These are phyloP conservation scores for Pangasius larnaudii DNA, from an alignment of 2,797 vertebrate genomes.

Conservation along the genomic window DNA sequence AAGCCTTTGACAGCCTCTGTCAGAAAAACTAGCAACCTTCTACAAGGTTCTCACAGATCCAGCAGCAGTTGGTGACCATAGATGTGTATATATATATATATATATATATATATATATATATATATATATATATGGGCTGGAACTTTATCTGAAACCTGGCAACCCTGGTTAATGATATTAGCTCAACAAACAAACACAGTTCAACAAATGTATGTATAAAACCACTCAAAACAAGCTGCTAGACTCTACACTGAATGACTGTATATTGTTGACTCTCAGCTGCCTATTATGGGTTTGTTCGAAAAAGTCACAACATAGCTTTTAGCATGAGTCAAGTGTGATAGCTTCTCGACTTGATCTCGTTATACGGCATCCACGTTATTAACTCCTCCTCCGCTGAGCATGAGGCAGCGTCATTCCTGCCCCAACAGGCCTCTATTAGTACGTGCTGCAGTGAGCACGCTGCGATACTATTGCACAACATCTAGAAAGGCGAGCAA, in stretches of 20 bases:
- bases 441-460: not conserved
- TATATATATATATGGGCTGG: too few relatives aligned
- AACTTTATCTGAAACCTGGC: too few relatives aligned
- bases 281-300: not conserved
- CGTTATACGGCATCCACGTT: not conserved
- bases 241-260: not conserved
- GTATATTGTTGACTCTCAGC: not conserved
- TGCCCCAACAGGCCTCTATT: not conserved
- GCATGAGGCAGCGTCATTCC: not conserved
- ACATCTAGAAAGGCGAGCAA: not conserved
- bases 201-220: not conserved
- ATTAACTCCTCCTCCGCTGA: not conserved
- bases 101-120: too few relatives aligned
- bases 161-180: too few relatives aligned
- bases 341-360: too few relatives aligned
- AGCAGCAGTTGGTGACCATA: not conserved
- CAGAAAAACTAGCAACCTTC: not conserved
- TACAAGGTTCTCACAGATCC: not conserved
- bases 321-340: too few relatives aligned
- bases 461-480: not conserved
- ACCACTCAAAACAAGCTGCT: not conserved
- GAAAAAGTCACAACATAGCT: too few relatives aligned
- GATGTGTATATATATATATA: too few relatives aligned
- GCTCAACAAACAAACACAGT: not conserved
- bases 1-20: not conserved